Evolutionary conservation across 2,888 invertebrate species (phyloP).

Genomic region (Linyphia triangularis): DNA sequence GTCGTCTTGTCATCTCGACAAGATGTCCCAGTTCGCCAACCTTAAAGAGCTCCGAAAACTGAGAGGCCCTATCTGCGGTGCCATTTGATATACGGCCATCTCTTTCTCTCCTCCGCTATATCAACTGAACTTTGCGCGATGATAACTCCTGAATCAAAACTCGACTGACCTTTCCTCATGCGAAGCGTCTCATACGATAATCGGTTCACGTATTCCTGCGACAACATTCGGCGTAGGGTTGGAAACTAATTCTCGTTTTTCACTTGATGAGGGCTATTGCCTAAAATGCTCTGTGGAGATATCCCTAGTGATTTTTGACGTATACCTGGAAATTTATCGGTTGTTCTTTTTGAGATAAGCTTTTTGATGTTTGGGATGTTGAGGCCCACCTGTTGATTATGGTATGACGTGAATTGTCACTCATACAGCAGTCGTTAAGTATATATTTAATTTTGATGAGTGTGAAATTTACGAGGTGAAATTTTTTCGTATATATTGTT

Average conservation of each 20-base stretch:
- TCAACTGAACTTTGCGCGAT: slow-evolving; percentile 41
- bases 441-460: neutral
- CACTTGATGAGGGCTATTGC: slow-evolving; percentile 5
- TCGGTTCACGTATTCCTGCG: slow-evolving; percentile 31
- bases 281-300: slow-evolving; percentile 13
- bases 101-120: neutral
- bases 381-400: too few relatives aligned
- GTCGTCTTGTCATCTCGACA: neutral
- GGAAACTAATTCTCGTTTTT: slow-evolving; percentile 23
- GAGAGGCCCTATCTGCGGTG: neutral
- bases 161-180: slow-evolving; percentile 31
- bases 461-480: too few relatives aligned
- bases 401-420: neutral
- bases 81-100: neutral
- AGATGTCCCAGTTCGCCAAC: slow-evolving; percentile 3
- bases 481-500: too few relatives aligned
- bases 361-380: neutral
- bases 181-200: neutral
- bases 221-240: neutral
- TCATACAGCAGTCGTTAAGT: neutral
- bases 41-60: slow-evolving; percentile 9
- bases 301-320: neutral
- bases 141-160: slow-evolving; percentile 50
- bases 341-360: neutral
- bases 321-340: neutral